Evolutionary conservation across 1,140 invertebrate species (phyloP), one percentile per base, ranked within the genome.

Genomic region (Acyrthosiphon pisum): DNA sequence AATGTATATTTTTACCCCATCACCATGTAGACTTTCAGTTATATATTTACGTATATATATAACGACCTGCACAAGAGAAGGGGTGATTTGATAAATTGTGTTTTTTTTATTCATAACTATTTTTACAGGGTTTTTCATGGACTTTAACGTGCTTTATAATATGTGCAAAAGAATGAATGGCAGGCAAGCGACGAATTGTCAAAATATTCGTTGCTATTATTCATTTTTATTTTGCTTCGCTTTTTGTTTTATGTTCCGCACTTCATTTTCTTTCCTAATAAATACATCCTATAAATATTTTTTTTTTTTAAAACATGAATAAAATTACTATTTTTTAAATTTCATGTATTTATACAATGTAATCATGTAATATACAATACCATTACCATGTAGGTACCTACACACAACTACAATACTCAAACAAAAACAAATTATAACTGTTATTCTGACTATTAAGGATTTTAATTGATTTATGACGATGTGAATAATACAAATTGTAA

Each of bases 101-200:
- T 90, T 90, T 90, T 90, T 76, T 90, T 60, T 90, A 37, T 90
- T 60, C 44, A 90, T 60, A 56, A 90, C 53, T 41, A 44, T 90
- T 90, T 60, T 68, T 68, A 90, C 88, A 56, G 87, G 44, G 89
- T 90, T 90, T 90, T 90, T 90, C 89, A 90, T 44, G 89, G 89
- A 90, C 88, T 89, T 87, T 89, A 56, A 89, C 89, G 89, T 90
- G n/a, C 56, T 76, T 76, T 76, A 76, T 37, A 68, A 76, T 37
- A 68, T 44, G 89, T 20, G 89, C 30, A 90, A 90, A 90, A 60
- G 89, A 68, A 90, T 90, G 89, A 90, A 90, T 90, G 89, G 89
- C 89, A 90, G 56, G 89, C 89, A 90, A 90, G 26, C 89, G 89
- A 90, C 89, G 89, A 90, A 68, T 90, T 68, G 89, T 90, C 89